phyloP scores from a whole-genome alignment of 2,888 invertebrate genomes.

The Sthenelais limicola region DNA sequence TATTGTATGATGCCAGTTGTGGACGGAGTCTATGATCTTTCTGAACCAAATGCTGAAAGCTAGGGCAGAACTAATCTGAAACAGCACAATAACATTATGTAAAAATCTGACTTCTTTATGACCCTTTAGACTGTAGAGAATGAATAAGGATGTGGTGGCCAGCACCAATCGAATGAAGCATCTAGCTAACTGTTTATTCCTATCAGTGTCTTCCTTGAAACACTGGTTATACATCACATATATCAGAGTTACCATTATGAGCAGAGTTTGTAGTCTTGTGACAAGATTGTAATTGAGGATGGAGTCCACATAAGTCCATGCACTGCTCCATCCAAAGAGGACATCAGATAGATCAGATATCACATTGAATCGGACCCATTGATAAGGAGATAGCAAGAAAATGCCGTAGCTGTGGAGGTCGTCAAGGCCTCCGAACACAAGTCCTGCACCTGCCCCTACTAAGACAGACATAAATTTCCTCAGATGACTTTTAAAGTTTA shows the following conservation, averaged over 20 bases:
- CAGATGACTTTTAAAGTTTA: neutral
- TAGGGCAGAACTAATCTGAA: conserved; percentile 52
- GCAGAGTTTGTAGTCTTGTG: conserved; percentile 6
- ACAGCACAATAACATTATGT: conserved; percentile 57
- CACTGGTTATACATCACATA: neutral
- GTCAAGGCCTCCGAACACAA: conserved; percentile 54
- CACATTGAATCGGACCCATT: conserved; percentile 64
- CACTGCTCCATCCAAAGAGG: conserved; percentile 52
- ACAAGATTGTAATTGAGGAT: conserved; percentile 45
- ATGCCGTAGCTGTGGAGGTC: conserved; percentile 56
- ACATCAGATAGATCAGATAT: conserved; percentile 49
- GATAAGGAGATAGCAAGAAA: conserved; percentile 58
- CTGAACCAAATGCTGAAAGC: conserved; percentile 23
- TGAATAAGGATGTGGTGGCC: conserved; percentile 46
- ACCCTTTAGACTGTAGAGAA: conserved; percentile 55
- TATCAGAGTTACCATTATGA: conserved; percentile 2
- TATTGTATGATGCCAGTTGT: neutral
- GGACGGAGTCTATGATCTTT: neutral
- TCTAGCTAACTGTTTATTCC: conserved; percentile 1
- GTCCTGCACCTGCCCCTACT: conserved; percentile 43
- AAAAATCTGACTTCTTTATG: conserved; percentile 63
- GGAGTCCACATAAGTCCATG: conserved; percentile 43
- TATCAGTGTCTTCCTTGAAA: neutral
- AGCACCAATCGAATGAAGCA: conserved; percentile 5
- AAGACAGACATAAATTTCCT: neutral